Conservation (phyloP, 2,797 vertebrate species). For the Anabas testudineus region DNA sequence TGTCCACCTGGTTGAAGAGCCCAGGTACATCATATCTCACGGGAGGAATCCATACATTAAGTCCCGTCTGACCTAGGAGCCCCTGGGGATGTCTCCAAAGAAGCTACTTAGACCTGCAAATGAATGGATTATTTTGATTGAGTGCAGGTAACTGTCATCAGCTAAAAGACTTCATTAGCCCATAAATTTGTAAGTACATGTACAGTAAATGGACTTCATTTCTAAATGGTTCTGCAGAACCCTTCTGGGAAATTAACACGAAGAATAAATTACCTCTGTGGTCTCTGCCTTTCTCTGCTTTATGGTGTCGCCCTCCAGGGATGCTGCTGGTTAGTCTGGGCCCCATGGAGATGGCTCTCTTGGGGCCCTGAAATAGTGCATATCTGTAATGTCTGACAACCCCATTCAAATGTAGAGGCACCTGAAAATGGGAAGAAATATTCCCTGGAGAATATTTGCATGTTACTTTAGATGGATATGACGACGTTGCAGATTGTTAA, state of each 20-base stretch:
- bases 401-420: constrained; percentile 18
- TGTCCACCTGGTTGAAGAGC: constrained; percentile 22
- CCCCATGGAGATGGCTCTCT: constrained; percentile 60
- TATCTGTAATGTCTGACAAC: constrained; percentile 59
- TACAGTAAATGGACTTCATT: constrained; percentile 48
- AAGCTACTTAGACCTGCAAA: constrained; percentile 6
- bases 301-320: constrained; percentile 42
- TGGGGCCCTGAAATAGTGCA: constrained; percentile 48
- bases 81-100: constrained; percentile 9
- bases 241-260: constrained; percentile 67
- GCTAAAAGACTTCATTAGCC: constrained; percentile 56
- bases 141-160: constrained; percentile 48
- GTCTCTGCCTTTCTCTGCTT: constrained; percentile 34
- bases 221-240: constrained; percentile 35
- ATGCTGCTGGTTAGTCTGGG: constrained; percentile 30
- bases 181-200: constrained; percentile 54
- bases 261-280: constrained; percentile 54
- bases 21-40: constrained; percentile 22
- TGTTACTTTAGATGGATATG: constrained; percentile 25
- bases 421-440: constrained; percentile 41
- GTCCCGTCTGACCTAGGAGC: constrained; percentile 38
- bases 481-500: constrained; percentile 35
- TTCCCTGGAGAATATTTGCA: constrained; percentile 40
- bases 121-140: constrained; percentile 31
- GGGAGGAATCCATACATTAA: constrained; percentile 10